These are phyloP conservation scores for Yponomeuta plumbellus DNA, from an alignment of 2,888 invertebrate species.

Conservation along the genomic window DNA sequence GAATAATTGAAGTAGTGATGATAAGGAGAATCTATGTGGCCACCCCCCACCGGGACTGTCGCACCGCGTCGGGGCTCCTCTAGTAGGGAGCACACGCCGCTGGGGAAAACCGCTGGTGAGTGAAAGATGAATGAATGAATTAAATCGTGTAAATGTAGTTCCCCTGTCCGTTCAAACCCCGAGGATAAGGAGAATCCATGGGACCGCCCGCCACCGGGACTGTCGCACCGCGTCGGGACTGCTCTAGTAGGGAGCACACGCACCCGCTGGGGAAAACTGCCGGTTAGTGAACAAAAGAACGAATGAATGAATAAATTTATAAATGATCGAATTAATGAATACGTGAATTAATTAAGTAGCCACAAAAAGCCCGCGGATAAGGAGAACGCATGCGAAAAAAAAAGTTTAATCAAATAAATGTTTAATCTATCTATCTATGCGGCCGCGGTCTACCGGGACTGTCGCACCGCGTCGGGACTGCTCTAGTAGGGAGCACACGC, in stretches of 20 bases:
- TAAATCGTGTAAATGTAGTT: too few relatives aligned
- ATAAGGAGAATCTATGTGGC: slow-evolving; percentile 55
- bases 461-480: slow-evolving; percentile 34
- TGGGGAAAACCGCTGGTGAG: slow-evolving; percentile 28
- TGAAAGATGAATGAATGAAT: not conserved
- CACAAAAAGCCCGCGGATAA: slow-evolving; percentile 34
- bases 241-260: slow-evolving; percentile 42
- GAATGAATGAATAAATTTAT: too few relatives aligned
- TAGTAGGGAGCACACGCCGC: slow-evolving; percentile 45
- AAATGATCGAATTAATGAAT: not conserved
- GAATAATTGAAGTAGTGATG: too few relatives aligned
- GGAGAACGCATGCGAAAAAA: too few relatives aligned
- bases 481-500: slow-evolving; percentile 42
- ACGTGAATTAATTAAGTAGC: too few relatives aligned
- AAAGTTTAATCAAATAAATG: too few relatives aligned
- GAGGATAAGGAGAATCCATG: too few relatives aligned
- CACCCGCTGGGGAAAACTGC: slow-evolving; percentile 42
- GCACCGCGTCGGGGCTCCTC: slow-evolving; percentile 36
- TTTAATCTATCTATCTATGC: too few relatives aligned
- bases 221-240: slow-evolving; percentile 31
- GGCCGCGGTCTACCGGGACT: slow-evolving; percentile 35
- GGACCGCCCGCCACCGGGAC: slow-evolving; percentile 35
- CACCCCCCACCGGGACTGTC: slow-evolving; percentile 31
- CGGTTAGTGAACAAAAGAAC: not conserved
- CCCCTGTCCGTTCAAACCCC: too few relatives aligned